Evolutionary conservation across 2,797 vertebrate genomes (phyloP).

Genomic region (Galagoides demidoff): DNA sequence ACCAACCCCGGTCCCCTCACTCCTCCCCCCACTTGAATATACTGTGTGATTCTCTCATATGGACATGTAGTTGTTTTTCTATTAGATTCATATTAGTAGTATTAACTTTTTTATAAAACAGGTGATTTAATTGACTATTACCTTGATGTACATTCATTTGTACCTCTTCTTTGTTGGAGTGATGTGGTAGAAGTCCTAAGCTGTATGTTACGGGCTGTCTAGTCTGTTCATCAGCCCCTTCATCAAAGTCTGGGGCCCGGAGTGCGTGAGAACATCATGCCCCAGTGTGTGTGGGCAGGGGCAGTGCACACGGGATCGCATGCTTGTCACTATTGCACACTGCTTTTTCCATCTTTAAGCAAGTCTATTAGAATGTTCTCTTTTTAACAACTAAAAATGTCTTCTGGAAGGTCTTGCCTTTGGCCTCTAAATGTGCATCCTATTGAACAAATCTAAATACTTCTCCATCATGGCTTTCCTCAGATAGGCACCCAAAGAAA

Average conservation of each 20-base stretch:
- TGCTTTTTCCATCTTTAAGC: neutral
- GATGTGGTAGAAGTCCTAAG: neutral
- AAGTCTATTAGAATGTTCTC: neutral
- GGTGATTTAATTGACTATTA: neutral
- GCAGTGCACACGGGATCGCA: rapidly evolving
- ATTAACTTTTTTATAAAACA: neutral
- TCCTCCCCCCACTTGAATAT: too few relatives aligned
- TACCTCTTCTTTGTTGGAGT: neutral
- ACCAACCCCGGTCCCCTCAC: too few relatives aligned
- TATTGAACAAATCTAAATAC: neutral
- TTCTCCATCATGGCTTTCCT: neutral
- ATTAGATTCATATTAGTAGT: too few relatives aligned
- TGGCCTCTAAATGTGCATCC: neutral
- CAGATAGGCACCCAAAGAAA: neutral
- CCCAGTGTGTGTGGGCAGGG: rapidly evolving
- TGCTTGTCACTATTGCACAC: neutral
- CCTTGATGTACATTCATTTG: neutral
- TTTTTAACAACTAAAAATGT: neutral
- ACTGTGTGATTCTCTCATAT: too few relatives aligned
- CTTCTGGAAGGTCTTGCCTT: neutral
- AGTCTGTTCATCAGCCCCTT: neutral
- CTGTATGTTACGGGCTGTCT: neutral
- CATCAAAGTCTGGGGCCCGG: neutral
- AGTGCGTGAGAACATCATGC: neutral
- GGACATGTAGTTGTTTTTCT: too few relatives aligned